A percentile compares a stretch with the other conserved stretches of the same genome.
Evolutionary conservation across 1,140 invertebrate species (phyloP).

Genomic region (Zaprionus ghesquierei): DNA sequence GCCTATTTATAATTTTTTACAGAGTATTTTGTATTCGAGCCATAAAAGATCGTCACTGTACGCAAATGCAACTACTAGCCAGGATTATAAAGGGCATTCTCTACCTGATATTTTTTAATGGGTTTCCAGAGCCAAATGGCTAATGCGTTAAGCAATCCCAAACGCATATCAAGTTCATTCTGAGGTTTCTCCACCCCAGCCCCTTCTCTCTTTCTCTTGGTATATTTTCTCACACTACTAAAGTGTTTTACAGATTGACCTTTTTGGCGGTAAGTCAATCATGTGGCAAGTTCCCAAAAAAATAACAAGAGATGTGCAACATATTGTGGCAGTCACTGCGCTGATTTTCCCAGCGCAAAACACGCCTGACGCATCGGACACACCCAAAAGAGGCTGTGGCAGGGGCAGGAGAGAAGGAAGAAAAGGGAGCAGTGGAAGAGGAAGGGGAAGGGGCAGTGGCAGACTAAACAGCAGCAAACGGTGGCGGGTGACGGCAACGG

Average conservation of each 20-base stretch:
- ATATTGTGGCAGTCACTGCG: slow-evolving; percentile 76
- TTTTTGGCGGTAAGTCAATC: slow-evolving; percentile 57
- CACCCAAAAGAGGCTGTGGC: slow-evolving; percentile 37
- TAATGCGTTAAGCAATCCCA: not conserved
- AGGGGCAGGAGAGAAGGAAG: slow-evolving; percentile 6
- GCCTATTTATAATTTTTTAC: too few species aligned
- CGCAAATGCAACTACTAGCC: too few species aligned
- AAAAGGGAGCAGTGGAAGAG: slow-evolving; percentile 8
- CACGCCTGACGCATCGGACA: slow-evolving; percentile 62
- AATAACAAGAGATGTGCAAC: slow-evolving; percentile 20
- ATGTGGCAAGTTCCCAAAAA: slow-evolving; percentile 23
- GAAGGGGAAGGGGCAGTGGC: not conserved
- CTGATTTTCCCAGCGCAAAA: slow-evolving; percentile 70
- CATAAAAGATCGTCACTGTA: too few species aligned
- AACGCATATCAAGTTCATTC: not conserved
- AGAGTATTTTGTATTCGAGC: too few species aligned
- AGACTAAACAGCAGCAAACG: slow-evolving; percentile 33
- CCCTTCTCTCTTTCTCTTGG: not conserved
- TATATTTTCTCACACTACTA: slow-evolving; percentile 53
- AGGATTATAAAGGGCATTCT: not conserved
- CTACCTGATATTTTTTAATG: not conserved
- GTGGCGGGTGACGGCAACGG: slow-evolving; percentile 26
- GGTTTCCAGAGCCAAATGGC: not conserved
- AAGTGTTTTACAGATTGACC: slow-evolving; percentile 47
- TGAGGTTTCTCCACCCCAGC: not conserved